A percentile compares a stretch with the other conserved stretches of the same genome.
These are phyloP conservation scores for Eulemur rufifrons DNA, from an alignment of 2,113 vertebrate genomes.

Conservation along the genomic window DNA sequence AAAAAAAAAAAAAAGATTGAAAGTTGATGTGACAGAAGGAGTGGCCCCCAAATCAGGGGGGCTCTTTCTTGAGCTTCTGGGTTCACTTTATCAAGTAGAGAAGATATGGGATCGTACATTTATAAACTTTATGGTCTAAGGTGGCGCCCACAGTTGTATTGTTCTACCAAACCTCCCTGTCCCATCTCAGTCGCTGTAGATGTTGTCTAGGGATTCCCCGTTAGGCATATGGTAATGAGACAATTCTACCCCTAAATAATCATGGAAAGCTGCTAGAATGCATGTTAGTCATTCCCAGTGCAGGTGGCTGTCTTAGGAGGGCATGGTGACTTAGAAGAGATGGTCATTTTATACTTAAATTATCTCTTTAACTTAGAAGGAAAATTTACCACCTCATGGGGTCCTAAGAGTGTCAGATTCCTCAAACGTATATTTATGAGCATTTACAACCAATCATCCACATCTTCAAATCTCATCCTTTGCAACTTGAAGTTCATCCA, in stretches of 20 bases:
- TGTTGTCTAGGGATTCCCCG: neutral
- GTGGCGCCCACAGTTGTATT: neutral
- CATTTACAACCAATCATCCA: neutral
- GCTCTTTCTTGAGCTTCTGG: neutral
- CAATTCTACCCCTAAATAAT: neutral
- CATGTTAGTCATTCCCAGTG: accelerated
- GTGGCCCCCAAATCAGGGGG: no score
- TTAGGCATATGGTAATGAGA: neutral
- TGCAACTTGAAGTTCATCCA: neutral
- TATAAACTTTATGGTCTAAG: neutral
- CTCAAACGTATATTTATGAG: neutral
- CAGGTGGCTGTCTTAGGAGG: accelerated
- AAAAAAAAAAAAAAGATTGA: no score
- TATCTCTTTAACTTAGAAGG: neutral
- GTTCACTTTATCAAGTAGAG: neutral
- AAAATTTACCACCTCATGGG: neutral
- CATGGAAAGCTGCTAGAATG: accelerated
- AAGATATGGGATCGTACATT: neutral
- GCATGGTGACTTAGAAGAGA: neutral
- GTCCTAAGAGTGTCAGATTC: neutral
- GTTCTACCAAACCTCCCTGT: no score
- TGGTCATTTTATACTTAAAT: accelerated
- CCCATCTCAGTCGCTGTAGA: accelerated
- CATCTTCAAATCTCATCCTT: neutral
- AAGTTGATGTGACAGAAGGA: no score